These are phyloP conservation scores for Tribolium madens DNA, from an alignment of 1,140 invertebrate species.

Conservation along the genomic window DNA sequence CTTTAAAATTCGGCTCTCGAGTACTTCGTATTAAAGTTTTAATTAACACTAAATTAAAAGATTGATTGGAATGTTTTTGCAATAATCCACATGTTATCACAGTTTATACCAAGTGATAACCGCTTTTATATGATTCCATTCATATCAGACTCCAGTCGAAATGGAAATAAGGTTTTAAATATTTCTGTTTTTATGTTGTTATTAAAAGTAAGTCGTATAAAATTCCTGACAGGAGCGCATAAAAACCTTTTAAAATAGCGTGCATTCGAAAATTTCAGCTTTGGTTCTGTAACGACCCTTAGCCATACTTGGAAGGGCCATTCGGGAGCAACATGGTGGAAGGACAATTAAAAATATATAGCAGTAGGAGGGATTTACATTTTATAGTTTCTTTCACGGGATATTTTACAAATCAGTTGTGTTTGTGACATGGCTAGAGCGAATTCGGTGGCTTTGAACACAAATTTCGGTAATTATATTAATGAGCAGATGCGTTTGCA, in stretches of 20 bases:
- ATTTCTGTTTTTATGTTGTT: conserved; percentile 51
- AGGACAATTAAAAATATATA: conserved; percentile 63
- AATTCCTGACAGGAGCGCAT: conserved; percentile 50
- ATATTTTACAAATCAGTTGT: conserved; percentile 62
- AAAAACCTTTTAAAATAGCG: conserved; percentile 53
- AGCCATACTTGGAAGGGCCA: conserved; percentile 52
- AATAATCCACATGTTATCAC: conserved; percentile 3
- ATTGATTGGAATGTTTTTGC: neutral
- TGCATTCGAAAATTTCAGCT: conserved; percentile 52
- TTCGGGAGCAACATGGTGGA: conserved; percentile 55
- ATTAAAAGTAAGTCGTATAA: conserved; percentile 52
- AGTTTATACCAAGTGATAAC: neutral
- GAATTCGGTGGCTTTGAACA: conserved; percentile 2
- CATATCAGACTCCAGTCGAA: conserved; percentile 18
- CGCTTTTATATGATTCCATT: conserved; percentile 9
- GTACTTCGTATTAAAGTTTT: neutral
- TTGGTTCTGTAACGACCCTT: conserved; percentile 52
- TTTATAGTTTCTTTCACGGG: conserved; percentile 61
- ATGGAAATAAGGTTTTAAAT: conserved; percentile 42
- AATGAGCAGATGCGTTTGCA: neutral
- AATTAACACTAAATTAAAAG: neutral
- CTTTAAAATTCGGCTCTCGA: neutral
- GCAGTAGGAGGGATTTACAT: conserved; percentile 61
- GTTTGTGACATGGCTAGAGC: conserved; percentile 45
- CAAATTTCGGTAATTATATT: conserved; percentile 21